Conservation (phyloP, 2,888 invertebrate genomes). For the Leptinotarsa juncta region DNA sequence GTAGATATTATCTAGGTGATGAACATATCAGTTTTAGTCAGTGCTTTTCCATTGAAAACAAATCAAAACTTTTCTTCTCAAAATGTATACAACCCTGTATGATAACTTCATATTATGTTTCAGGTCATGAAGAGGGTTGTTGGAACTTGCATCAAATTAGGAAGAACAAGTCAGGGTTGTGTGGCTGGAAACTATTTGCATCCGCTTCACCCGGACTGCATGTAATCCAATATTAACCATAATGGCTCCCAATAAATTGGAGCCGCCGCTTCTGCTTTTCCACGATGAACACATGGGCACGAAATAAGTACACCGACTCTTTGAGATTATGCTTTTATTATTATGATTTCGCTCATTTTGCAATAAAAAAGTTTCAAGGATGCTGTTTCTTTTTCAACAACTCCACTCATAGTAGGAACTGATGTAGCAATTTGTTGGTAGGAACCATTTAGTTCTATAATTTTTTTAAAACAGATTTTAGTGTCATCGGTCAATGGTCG, state of each 20-base stretch:
- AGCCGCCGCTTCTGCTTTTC: constrained; percentile 2
- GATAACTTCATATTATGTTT: constrained; percentile 24
- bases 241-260: background rate
- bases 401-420: too few species aligned
- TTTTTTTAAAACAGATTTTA: too few species aligned
- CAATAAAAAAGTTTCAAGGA: constrained; percentile 10
- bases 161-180: constrained; percentile 62
- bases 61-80: too few species aligned
- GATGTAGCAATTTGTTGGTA: too few species aligned
- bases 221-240: constrained; percentile 51
- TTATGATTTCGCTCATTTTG: constrained; percentile 9
- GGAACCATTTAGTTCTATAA: too few species aligned
- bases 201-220: constrained; percentile 65
- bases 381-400: background rate
- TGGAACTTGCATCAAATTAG: constrained; percentile 64
- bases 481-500: too few species aligned
- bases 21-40: too few species aligned
- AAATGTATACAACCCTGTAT: too few species aligned
- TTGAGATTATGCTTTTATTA: background rate
- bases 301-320: constrained; percentile 5
- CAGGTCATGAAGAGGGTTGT: constrained; percentile 62
- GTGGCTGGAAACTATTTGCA: constrained; percentile 65
- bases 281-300: constrained; percentile 4
- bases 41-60: too few species aligned
- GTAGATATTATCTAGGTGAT: too few species aligned